Evolutionary conservation across 2,797 vertebrate species (phyloP).

Genomic region (Sciurus carolinensis): DNA sequence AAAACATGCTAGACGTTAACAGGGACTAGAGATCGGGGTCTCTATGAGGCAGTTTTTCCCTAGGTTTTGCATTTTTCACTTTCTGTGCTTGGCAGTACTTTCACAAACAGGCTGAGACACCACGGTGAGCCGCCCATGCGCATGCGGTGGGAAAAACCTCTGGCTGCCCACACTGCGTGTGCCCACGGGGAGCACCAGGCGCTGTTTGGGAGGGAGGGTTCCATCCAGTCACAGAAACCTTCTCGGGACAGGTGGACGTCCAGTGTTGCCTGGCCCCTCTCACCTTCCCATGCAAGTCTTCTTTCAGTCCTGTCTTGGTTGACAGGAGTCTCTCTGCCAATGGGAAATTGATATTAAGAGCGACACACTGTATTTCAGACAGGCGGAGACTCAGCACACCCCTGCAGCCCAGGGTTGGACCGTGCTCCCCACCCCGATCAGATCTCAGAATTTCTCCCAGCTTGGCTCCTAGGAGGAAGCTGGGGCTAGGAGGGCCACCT

Average conservation of each 20-base stretch:
- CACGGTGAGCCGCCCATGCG: fast-evolving
- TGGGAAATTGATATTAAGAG: fast-evolving
- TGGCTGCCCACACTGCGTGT: fast-evolving
- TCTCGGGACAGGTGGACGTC: background rate
- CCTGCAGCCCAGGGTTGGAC: fast-evolving
- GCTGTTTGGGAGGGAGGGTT: background rate
- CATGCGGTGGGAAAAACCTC: fast-evolving
- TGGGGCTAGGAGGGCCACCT: fast-evolving
- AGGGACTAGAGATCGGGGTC: fast-evolving
- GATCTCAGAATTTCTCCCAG: background rate
- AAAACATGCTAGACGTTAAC: background rate
- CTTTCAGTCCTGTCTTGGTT: background rate
- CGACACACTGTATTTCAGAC: fast-evolving
- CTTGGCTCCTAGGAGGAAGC: background rate
- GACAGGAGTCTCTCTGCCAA: fast-evolving
- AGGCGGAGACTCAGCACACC: background rate
- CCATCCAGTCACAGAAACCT: no score
- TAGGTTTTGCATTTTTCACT: background rate
- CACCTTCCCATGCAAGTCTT: background rate
- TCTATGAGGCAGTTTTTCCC: background rate
- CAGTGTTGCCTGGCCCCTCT: fast-evolving
- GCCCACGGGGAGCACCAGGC: background rate
- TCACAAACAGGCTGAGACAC: background rate
- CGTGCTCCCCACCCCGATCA: fast-evolving
- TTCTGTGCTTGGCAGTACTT: background rate